Base-by-base conservation (phyloP, 2,888 invertebrate species). In the Plebejus anna region DNA sequence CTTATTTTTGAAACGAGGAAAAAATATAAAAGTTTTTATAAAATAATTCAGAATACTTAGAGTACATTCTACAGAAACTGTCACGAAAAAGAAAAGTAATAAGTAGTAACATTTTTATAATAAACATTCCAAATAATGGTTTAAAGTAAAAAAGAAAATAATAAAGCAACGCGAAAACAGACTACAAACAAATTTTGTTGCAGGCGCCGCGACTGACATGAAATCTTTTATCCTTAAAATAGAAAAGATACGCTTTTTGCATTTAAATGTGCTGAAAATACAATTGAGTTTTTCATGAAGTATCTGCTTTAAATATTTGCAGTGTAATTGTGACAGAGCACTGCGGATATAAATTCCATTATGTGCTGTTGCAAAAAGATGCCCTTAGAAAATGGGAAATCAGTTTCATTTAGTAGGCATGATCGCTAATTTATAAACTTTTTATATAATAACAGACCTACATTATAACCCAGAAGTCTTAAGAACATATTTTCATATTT, bases 231-330 rank as follows among this genome's bases (percentile, higher is more conserved):
- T 72, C 72, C 11, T 47, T 47, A 72, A 72, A 28, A 72, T 0
- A 47, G 47, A 47, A 72, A 72, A 72, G 36, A 75, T 57, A 28
- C 32, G 75, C 28, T 75, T 32, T 16, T 75, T 75, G 42, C 32
- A 75, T 47, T 71, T 71, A 66, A 51, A 72, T 72, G 47, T 42
- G n/a, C 47, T 72, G 22, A 72, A 72, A 72, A 72, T 51, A 72
- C 72, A 47, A 42, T 72, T 28, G 72, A 72, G 66, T 66, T 32
- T 66, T 66, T 22, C 22, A 22, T 22, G 22, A 22, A 22, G 22
- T 22, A 22, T 22, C 22, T 22, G 22, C 22, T 32, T 75, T 66
- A 32, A 36, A 66, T 16, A 66, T 66, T 66, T 66, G 13, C 66
- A 66, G 32, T 32, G 13, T 36, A 36, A 66, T 32, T 22, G 28